These are phyloP conservation scores for Xiphophorus maculatus DNA, from an alignment of 2,113 vertebrate genomes.

Conservation along the genomic window DNA sequence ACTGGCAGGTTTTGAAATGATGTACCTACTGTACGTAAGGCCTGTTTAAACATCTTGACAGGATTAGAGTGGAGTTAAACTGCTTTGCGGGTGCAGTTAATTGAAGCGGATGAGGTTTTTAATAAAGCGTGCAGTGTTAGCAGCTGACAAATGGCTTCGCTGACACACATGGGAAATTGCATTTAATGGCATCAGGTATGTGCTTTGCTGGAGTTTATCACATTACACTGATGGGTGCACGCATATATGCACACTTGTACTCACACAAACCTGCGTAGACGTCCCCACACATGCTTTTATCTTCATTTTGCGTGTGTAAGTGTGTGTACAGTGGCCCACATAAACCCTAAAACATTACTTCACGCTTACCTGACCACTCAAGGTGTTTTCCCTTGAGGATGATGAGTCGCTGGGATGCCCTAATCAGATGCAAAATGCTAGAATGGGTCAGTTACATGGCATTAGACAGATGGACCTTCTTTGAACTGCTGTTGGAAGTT, in stretches of 20 bases:
- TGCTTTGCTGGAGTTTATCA: conserved; percentile 79
- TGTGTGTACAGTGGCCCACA: conserved; percentile 41
- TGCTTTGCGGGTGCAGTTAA: conserved; percentile 81
- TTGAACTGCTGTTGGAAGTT: not conserved
- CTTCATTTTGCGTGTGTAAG: conserved; percentile 5
- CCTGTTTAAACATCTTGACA: conserved; percentile 81
- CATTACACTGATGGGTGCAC: conserved; percentile 75
- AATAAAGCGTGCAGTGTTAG: conserved; percentile 83
- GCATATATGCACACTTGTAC: conserved; percentile 33
- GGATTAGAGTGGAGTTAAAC: conserved; percentile 82
- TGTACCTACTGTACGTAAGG: conserved; percentile 70
- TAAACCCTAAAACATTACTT: conserved; percentile 56
- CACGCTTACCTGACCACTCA: conserved; percentile 71
- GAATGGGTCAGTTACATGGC: conserved; percentile 5
- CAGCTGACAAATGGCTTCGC: conserved; percentile 82
- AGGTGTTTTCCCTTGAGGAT: conserved; percentile 73
- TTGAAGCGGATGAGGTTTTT: conserved; percentile 85
- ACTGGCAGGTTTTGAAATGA: conserved; percentile 59
- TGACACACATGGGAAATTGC: conserved; percentile 81
- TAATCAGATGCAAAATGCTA: conserved; percentile 14
- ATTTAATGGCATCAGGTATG: conserved; percentile 84
- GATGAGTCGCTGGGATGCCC: conserved; percentile 44
- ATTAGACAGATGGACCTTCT: conserved; percentile 5
- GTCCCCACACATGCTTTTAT: conserved; percentile 29
- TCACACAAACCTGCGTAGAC: conserved; percentile 1